Conservation (phyloP, 2,113 vertebrate genomes). For the Neogobius melanostomus region DNA sequence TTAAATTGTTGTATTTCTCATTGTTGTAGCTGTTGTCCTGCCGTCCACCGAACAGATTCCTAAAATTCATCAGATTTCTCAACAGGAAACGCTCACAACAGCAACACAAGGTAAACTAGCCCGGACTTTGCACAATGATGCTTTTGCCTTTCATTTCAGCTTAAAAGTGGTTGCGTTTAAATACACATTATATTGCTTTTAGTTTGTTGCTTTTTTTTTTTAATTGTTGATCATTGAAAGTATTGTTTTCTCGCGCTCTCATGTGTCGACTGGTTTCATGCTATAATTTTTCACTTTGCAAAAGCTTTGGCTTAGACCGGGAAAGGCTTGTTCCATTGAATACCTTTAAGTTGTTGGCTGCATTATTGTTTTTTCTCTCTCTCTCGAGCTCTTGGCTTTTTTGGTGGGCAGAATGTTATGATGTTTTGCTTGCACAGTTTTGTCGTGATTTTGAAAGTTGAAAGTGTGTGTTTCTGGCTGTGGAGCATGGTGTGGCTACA, state of each 20-base stretch:
- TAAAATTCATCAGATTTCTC: constrained; percentile 24
- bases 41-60: constrained; percentile 38
- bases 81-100: constrained; percentile 30
- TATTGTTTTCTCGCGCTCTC: too few species aligned
- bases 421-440: too few species aligned
- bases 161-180: not conserved
- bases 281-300: not conserved
- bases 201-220: not conserved
- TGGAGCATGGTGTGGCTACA: not conserved
- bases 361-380: not conserved
- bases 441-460: too few species aligned
- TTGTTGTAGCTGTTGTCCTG: constrained; percentile 45
- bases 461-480: not conserved
- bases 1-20: constrained; percentile 16
- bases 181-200: not conserved
- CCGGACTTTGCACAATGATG: not conserved
- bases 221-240: too few species aligned
- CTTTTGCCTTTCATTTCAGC: not conserved
- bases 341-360: too few species aligned
- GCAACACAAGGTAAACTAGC: constrained; percentile 45
- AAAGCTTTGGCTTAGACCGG: too few species aligned
- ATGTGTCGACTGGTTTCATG: too few species aligned
- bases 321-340: too few species aligned
- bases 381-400: not conserved
- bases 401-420: not conserved